Evolutionary conservation across 2,888 invertebrate species (phyloP), one percentile per base, ranked within the genome.

Genomic region (Agriopis leucophaearia): DNA sequence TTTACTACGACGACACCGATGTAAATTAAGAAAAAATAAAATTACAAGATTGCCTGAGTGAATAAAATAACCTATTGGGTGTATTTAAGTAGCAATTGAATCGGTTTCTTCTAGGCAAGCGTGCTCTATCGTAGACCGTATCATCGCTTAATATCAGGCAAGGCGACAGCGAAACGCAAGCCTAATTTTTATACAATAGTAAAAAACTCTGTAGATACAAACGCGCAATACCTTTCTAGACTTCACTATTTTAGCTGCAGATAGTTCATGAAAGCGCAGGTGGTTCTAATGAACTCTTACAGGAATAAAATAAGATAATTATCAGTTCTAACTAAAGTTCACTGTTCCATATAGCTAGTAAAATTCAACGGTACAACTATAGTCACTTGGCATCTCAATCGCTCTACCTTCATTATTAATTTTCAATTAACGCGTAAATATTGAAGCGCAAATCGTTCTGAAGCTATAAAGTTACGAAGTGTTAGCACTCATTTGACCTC

Each of bases 381-480:
- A 40, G 27, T 36, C 16, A 51, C 44, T 47, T 48, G 27, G 42
- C 12, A 45, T 15, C 60, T 45, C n/a, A 44, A 44, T 13, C 5
- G 6, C 38, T 38, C 38, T 16, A 51, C 12, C 7, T 35, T 10
- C 59, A 72, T 71, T 67, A 73, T 72, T 75, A 67, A 73, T 74
- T 80, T 74, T 59, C 67, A 77, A 67, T 64, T 68, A 62, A 64
- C 72, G 54, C 60, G 66, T 69, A 70, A 78, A 79, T 76, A 75
- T 76, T 73, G 60, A 63, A 59, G 54, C 70, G 70, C 71, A 68
- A 74, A 78, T 75, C 72, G 71, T 58, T 63, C 58, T 45, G 69
- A 79, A 79, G 75, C 74, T 71, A 58, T 75, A 66, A 80, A 80
- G 78, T 79, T 77, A 76, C 67, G 65, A 69, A 69, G 74, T 74